Base-by-base conservation (phyloP, 2,113 vertebrate species). In the Phyllopteryx taeniolatus region DNA sequence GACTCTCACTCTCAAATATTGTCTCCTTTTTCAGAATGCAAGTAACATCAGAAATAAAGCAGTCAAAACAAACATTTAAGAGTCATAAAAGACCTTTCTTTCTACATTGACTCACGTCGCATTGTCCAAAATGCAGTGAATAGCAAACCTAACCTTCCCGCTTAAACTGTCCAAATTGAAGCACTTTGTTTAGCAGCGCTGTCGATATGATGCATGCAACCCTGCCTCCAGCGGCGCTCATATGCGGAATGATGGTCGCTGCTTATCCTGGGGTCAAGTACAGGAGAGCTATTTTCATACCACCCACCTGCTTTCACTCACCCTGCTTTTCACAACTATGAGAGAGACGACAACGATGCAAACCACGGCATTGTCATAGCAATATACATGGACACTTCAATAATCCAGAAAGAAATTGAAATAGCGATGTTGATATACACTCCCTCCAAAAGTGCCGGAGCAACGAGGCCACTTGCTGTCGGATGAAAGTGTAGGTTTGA, bases 221-320 rank as follows among this genome's bases (percentile, higher is more conserved):
- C 49, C 57, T 3, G 7, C 42, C 54, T 43, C 19, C 47, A 68
- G 57, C 43, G 49, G 73, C 59, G 49, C 74, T 68, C 9, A 14
- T 19, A 59, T 31, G 22, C 49, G 8, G 49, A 57, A 53, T 56
- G 53, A 20, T 54, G 60, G 1, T 14, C 8, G 44, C 65, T 56
- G 72, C 73, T 81, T 70, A 67, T 62, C 59, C 66, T 42, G 2
- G 31, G 35, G 63, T 73, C 71, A 65, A 70, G 69, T 68, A 35
- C 17, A 56, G 53, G 68, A 73, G 76, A 49, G 73, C 54, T 81
- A 79, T 79, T 81, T 73, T 79, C 65, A 81, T 47, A 46, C 62
- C n/a, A 3, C 75, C 39, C 39, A 71, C 33, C 44, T 67, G 42
- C 27, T 70, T 9, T 54, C 31, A 15, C 70, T 64, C 68, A 43